Base-by-base conservation (phyloP, 2,113 vertebrate genomes). In the Saccopteryx bilineata region DNA sequence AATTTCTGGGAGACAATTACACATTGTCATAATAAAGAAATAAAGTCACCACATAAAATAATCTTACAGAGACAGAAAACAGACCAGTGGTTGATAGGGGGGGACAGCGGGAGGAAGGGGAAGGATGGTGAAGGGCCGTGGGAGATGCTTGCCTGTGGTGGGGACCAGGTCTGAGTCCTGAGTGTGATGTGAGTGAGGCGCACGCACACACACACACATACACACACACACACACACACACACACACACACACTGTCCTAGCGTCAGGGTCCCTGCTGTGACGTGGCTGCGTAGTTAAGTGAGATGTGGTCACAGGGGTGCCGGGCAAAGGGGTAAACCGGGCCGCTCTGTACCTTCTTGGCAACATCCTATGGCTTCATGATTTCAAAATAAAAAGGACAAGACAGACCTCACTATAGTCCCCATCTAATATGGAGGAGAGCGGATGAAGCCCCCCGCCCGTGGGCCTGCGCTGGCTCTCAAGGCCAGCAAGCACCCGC, bases 91-190 rank as follows among this genome's bases (percentile, higher is more conserved):
- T 7, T n/a, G n/a, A 19, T 9, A 6, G 39, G 60, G 33, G n/a
- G 52, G 39, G 28, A 48, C 1, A 5, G 14, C 4, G 9, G 72
- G 48, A 14, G 1, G 12, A 0, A 7, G 28, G 56, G 15, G 3
- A 0, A 10, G 10, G 50, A 24, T 23, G 8, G 3, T 5, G 19
- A 33, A 58, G 21, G 23, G 31, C 52, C 9, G n/a, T 0, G 4
- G 18, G 66, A 76, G 61, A 31, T 9, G 39, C 18, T 71, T 0
- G 39, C 39, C 39, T 5, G 9, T 28, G 48, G 14, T 52, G 4
- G 24, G 60, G 13, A 9, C 2, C n/a, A 11, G 19, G 5, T 52
- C 54, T 31, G 28, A 48, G 2, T 12, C 91, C 18, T 65, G 39
- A 8, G 0, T 15, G 26, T 12, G 50, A n/a, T 5, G 33, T 21